Percentiles rank a stretch among this genome's conserved stretches.
Conservation (phyloP, 37 sponge, comb jelly and placozoan species). For the Beroe ovata region DNA sequence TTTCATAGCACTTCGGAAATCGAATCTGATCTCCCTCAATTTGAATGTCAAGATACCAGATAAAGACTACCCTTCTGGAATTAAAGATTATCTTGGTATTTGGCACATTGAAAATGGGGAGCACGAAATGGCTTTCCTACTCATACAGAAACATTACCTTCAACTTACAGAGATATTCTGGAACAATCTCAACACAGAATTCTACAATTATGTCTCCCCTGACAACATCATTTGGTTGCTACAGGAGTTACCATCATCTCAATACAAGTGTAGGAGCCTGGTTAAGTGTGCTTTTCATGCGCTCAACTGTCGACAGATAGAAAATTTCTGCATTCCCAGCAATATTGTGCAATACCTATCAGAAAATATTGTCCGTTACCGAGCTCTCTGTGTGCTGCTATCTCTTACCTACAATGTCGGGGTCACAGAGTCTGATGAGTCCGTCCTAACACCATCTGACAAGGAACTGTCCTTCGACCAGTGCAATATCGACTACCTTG, state of each 20-base stretch:
- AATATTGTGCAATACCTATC: neutral
- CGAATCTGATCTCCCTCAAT: neutral
- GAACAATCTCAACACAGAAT: neutral
- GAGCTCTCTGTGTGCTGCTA: neutral
- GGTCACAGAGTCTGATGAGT: neutral
- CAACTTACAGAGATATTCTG: slow-evolving; percentile 34
- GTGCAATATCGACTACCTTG: neutral
- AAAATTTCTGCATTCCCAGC: neutral
- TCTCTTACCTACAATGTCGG: neutral
- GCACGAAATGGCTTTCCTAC: neutral
- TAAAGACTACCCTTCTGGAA: neutral
- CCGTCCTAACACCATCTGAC: neutral
- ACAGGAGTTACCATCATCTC: neutral
- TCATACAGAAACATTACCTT: neutral
- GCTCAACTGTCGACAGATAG: neutral
- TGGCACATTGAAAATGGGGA: slow-evolving; percentile 12
- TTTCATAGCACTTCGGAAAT: neutral
- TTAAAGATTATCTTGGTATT: slow-evolving; percentile 6
- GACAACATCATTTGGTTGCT: neutral
- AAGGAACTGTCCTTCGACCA: slow-evolving; percentile 6
- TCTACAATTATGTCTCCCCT: neutral
- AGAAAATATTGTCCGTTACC: neutral
- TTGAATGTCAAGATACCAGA: neutral
- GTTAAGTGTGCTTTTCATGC: neutral
- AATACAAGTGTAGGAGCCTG: neutral